Conservation (phyloP, 2,113 vertebrate genomes). For the Scytalopus superciliaris region DNA sequence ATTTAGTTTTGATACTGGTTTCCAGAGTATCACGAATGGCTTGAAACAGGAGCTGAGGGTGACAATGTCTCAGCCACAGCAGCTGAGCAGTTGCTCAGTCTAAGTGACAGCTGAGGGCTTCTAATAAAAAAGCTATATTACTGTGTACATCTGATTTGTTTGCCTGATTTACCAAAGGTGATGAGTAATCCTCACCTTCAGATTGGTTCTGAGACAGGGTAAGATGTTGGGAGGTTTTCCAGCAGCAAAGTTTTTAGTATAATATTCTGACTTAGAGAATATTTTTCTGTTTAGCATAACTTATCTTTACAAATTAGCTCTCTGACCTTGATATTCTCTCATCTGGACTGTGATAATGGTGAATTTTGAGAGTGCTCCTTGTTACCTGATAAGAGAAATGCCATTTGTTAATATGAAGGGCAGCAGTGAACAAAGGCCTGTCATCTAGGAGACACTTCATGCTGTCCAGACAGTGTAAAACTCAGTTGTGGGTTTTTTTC, state of each 20-base stretch:
- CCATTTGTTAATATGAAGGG: neutral
- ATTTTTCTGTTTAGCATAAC: neutral
- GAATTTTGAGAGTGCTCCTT: neutral
- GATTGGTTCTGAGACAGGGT: neutral
- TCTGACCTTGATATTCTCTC: neutral
- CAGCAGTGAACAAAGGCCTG: neutral
- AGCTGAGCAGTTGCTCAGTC: neutral
- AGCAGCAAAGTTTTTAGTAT: neutral
- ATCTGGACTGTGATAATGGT: neutral
- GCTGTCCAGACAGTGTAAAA: neutral
- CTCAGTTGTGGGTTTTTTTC: accelerated
- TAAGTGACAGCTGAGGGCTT: neutral
- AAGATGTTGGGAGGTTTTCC: neutral
- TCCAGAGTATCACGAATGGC: neutral
- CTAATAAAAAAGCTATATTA: neutral
- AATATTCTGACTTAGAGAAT: neutral
- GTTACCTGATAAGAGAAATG: neutral
- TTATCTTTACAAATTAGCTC: neutral
- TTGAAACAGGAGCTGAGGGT: neutral
- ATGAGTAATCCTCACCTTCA: neutral
- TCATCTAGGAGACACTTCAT: neutral
- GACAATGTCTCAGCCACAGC: neutral
- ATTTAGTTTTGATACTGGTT: neutral
- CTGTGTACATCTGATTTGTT: neutral
- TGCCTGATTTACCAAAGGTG: neutral